Evolutionary conservation across 2,888 invertebrate species (phyloP), one percentile per base, ranked within the genome.

Genomic region (Meiosimyza platycephala): DNA sequence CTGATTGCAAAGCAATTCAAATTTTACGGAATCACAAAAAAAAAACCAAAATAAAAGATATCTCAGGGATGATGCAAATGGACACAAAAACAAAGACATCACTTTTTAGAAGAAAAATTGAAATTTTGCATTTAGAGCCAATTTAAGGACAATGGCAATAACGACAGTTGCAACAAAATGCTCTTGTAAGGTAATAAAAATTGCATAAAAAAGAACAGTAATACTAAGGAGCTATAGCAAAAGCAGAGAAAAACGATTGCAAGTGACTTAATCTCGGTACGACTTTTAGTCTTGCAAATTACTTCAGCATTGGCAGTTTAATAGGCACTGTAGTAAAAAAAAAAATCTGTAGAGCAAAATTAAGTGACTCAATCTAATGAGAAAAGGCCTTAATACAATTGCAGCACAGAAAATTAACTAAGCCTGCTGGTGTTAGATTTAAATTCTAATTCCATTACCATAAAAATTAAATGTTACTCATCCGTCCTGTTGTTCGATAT

Each of bases 271-370:
- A 59, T 48, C 47, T 5, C 47, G 15, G 48, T 59, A 13, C 11
- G 59, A 60, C 13, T 22, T 7, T n/a, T 51, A 52, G 51, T 9
- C 33, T 6, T 18, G 33, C 33, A 63, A 71, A 55, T 63, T 71
- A 63, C 54, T 71, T 63, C 52, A 48, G 22, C 63, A 40, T 54
- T 52, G 71, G 55, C 71, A 63, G 33, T n/a, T 62, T 62, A 54
- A 52, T 63, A 55, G 52, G 54, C n/a, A 3, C 22, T 28, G 28
- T 33, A 40, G 11, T 16, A 18, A 50, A 33, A 13, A 64, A 11
- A 16, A 50, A 47, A 16, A 47, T 6, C 40, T 40, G 9, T 2
- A 9, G 9, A 9, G 40, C 40, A 7, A 40, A 40, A 5, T 40
- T 7, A 40, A 40, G 5, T 40, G 40, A 40, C 40, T 40, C 9